Evolutionary conservation across 2,888 invertebrate genomes (phyloP).

Genomic region (Amphipyra tragopoginis): DNA sequence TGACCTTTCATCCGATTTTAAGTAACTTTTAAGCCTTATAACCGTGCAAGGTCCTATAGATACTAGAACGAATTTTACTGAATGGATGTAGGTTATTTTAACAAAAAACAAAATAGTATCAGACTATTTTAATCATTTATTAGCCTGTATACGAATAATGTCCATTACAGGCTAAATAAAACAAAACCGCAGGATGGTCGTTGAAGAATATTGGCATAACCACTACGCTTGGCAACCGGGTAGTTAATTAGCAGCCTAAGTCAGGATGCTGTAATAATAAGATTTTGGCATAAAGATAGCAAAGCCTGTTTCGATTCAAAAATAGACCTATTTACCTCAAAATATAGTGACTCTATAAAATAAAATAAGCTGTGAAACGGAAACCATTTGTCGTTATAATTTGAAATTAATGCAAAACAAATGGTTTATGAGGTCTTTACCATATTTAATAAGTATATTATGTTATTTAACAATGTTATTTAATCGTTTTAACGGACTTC

Average conservation of each 20-base stretch:
- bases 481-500: too few species aligned
- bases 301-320: constrained; percentile 7
- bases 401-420: constrained; percentile 29
- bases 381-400: constrained; percentile 30
- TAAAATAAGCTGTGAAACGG: constrained; percentile 11
- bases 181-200: too few species aligned
- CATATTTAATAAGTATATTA: too few species aligned
- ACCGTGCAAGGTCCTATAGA: constrained; percentile 13
- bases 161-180: too few species aligned
- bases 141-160: too few species aligned
- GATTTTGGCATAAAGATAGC: neutral
- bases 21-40: constrained; percentile 9
- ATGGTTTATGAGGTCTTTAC: constrained; percentile 16
- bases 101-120: too few species aligned
- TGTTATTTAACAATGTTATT: too few species aligned
- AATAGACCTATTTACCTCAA: neutral
- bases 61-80: neutral
- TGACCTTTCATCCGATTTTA: constrained; percentile 15
- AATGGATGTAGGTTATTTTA: neutral
- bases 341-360: constrained; percentile 6
- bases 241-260: neutral
- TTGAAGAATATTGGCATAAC: too few species aligned
- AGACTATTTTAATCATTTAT: too few species aligned
- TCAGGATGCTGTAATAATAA: neutral
- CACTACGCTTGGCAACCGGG: too few species aligned